Base-by-base conservation (phyloP, 2,797 vertebrate species). In the Eospalax fontanierii region DNA sequence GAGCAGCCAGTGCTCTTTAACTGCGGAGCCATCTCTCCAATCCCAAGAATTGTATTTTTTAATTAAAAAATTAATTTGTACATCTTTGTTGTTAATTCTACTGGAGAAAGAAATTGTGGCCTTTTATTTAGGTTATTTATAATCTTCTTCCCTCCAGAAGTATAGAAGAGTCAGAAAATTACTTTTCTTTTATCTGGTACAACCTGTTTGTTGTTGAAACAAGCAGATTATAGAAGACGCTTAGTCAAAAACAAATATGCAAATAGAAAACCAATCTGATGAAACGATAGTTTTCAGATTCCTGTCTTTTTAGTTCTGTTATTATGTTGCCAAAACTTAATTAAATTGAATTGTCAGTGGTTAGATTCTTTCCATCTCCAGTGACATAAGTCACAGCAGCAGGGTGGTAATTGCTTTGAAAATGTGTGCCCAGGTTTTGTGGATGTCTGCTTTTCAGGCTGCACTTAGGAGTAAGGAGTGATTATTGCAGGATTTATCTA, bases 401-500 rank as follows among this genome's bases (percentile, higher is more conserved):
- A 89, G 38, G 22, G 8, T 63, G 30, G 54, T 28, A 21, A 83
- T 89, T 87, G 6, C 75, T 95, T 90, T 90, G 54, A 87, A 92
- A 82, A 85, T 61, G 65, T 75, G 11, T 92, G 16, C 28, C 15
- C 68, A 75, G 22, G 4, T 86, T 92, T 93, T 74, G 79, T 15
- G 68, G 78, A 54, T 63, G 50, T 70, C 15, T 83, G 80, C 63
- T 94, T 91, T 81, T 81, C 26, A 89, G 50, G 61, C 28, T 76
- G 63, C 21, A n/a, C 16, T 63, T 65, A 46, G 81, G 68, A 87
- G 18, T 81, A 40, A 46, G 87, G 79, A 93, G 18, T 92, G 19
- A 46, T 96, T 93, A 78, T 83, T 93, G 80, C 8, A 87, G 80
- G 80, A 46, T 91, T 95, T 89, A 87, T 84, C 83, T 81, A 28